Evolutionary conservation across 2,113 vertebrate species (phyloP).

Genomic region (Stigmatopora nigra): DNA sequence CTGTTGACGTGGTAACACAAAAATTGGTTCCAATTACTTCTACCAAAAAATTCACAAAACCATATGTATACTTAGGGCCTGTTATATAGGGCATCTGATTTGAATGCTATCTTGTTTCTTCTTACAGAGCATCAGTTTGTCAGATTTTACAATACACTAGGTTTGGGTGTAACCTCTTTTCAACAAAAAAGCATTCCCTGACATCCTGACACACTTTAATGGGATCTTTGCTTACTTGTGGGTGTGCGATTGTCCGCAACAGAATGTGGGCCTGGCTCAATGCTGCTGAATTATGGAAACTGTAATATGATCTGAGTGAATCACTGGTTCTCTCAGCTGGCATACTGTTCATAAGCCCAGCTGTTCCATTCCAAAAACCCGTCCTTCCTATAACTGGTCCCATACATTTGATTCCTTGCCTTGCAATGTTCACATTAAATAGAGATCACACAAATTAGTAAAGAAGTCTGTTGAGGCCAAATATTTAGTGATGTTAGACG

Average conservation of each 20-base stretch:
- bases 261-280: slow-evolving; percentile 21
- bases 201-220: slow-evolving; percentile 23
- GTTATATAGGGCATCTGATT: neutral
- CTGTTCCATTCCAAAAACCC: slow-evolving; percentile 48
- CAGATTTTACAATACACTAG: slow-evolving; percentile 9
- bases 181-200: slow-evolving; percentile 6
- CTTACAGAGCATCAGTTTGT: slow-evolving; percentile 17
- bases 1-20: neutral
- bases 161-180: slow-evolving; percentile 23
- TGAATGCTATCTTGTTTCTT: slow-evolving; percentile 1
- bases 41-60: neutral
- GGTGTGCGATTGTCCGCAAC: neutral
- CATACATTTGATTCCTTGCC: neutral
- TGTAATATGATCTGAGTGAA: slow-evolving; percentile 45
- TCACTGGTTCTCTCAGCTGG: slow-evolving; percentile 41
- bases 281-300: slow-evolving; percentile 18
- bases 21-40: neutral
- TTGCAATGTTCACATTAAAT: neutral
- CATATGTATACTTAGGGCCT: neutral
- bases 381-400: slow-evolving; percentile 7
- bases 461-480: neutral
- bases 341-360: slow-evolving; percentile 44
- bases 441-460: neutral
- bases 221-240: neutral
- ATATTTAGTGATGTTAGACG: neutral